Evolutionary conservation across 1,140 invertebrate genomes (phyloP).

Genomic region (Lordiphosa collinella): DNA sequence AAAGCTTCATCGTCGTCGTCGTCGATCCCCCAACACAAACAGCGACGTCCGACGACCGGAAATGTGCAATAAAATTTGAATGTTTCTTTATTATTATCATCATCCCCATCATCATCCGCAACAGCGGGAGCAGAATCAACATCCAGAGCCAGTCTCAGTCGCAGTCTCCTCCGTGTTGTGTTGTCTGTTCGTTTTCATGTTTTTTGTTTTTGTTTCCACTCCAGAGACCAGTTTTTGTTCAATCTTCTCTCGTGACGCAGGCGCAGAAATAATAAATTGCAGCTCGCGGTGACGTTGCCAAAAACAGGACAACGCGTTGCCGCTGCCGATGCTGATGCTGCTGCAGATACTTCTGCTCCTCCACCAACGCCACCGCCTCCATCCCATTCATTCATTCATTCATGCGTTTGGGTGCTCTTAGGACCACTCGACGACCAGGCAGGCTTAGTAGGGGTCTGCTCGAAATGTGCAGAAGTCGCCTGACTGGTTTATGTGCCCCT

Average conservation of each 20-base stretch:
- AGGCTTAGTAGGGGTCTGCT: slow-evolving; percentile 42
- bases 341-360: slow-evolving; percentile 2
- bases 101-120: slow-evolving; percentile 67
- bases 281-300: slow-evolving; percentile 68
- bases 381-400: slow-evolving; percentile 70
- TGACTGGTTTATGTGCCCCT: slow-evolving; percentile 58
- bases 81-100: slow-evolving; percentile 78
- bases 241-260: slow-evolving; percentile 59
- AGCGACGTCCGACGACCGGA: slow-evolving; percentile 57
- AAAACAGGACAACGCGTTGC: slow-evolving; percentile 64
- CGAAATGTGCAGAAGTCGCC: slow-evolving; percentile 74
- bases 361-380: slow-evolving; percentile 14
- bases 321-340: slow-evolving; percentile 5
- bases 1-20: slow-evolving; percentile 30
- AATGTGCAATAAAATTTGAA: slow-evolving; percentile 79
- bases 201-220: slow-evolving; percentile 7
- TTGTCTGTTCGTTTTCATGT: slow-evolving; percentile 11
- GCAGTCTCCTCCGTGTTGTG: slow-evolving; percentile 23
- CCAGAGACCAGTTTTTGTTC: slow-evolving; percentile 29
- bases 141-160: slow-evolving; percentile 29
- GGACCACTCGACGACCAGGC: slow-evolving; percentile 21
- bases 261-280: slow-evolving; percentile 64
- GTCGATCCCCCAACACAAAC: slow-evolving; percentile 38
- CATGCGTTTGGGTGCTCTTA: slow-evolving; percentile 39
- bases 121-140: slow-evolving; percentile 26